Evolutionary conservation across 2,888 invertebrate species (phyloP).

Genomic region (Cheilosia scutellata): DNA sequence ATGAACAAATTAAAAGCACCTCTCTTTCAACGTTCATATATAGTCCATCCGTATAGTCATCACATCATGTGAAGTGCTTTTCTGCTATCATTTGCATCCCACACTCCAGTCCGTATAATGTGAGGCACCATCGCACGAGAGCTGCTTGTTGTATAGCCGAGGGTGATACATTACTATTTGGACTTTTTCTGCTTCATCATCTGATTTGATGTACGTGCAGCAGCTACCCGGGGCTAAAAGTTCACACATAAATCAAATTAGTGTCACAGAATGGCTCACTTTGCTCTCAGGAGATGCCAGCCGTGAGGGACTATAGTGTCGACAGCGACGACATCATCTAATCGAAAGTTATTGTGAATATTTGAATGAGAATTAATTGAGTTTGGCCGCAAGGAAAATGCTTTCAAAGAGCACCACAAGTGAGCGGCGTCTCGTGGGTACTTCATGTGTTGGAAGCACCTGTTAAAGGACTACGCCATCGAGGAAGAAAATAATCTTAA

Average conservation of each 20-base stretch:
- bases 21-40: neutral
- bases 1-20: conserved; percentile 55
- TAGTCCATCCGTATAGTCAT: conserved; percentile 21
- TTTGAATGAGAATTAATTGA: conserved; percentile 75
- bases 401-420: conserved; percentile 24
- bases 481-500: conserved; percentile 62
- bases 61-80: conserved; percentile 46
- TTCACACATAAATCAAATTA: conserved; percentile 76
- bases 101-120: neutral
- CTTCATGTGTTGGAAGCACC: conserved; percentile 28
- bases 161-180: conserved; percentile 64
- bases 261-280: conserved; percentile 73
- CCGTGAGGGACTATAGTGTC: conserved; percentile 46
- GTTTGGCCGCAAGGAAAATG: conserved; percentile 70
- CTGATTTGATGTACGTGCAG: conserved; percentile 71
- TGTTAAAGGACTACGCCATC: conserved; percentile 40
- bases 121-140: neutral
- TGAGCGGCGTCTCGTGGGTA: neutral
- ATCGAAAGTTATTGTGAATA: conserved; percentile 75
- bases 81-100: conserved; percentile 44
- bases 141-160: conserved; percentile 16
- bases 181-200: conserved; percentile 65
- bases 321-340: conserved; percentile 66
- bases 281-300: conserved; percentile 58
- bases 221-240: conserved; percentile 65